Evolutionary conservation across 2,797 vertebrate genomes (phyloP), one percentile per base, ranked within the genome.

Genomic region (Antrozous pallidus): DNA sequence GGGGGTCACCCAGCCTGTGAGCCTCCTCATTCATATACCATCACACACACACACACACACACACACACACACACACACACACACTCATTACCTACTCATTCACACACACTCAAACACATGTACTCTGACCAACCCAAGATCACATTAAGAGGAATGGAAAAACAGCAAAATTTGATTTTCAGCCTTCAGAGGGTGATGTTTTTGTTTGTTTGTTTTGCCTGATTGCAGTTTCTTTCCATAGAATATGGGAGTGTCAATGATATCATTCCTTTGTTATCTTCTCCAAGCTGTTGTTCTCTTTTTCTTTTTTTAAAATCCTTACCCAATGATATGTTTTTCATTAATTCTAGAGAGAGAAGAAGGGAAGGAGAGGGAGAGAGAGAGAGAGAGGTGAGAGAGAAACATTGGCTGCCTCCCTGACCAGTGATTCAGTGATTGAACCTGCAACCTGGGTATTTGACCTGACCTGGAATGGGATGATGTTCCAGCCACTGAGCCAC

Each of bases 171-270:
- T 56, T 84, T 61, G 26, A 80, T 63, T 70, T 79, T n/a, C 28
- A 33, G 33, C 24, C 40, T 70, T 56, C 24, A 33, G n/a, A 67
- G 38, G 42, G 33, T 33, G 20, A 61, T 16, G 2, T 61, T 14
- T 26, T 33, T 28, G 14, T 78, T 83, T 74, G 31, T 36, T 7
- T 18, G 13, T 18, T 78, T 83, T 74, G 31, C 42, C 9, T 18
- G 13, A 8, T 24, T n/a, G 16, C 31, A 6, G 8, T 12, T 56
- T 87, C 65, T 81, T 86, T 51, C 33, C 22, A 18, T 7, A 28
- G 40, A n/a, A 28, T 0, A 0, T 1, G 4, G 33, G 7, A 26
- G 0, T n/a, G 63, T 54, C 28, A 3, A 9, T 26, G 63, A 49
- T 18, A 7, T 47, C 33, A 28, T 33, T 42, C 24, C 28, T 56